Percentiles rank a stretch among this genome's conserved stretches.
phyloP scores from a whole-genome alignment of 2,888 invertebrate species.

The Clepsis dumicolana region DNA sequence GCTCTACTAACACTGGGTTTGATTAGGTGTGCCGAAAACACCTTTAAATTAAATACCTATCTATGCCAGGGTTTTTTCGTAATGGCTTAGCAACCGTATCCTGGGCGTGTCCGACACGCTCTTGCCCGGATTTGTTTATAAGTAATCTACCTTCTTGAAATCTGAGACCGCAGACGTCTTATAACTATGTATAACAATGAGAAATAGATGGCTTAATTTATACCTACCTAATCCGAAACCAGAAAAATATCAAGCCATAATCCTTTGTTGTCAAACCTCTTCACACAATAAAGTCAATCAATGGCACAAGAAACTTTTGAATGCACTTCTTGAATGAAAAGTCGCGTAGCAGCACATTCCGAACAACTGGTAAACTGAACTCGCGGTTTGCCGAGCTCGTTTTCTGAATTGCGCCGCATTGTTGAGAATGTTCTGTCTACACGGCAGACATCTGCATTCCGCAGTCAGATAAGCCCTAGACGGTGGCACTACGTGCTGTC shows the following conservation, averaged over 20 bases:
- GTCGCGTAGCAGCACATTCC: background rate
- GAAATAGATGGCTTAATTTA: too few relatives aligned
- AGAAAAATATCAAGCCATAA: background rate
- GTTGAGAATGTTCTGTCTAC: constrained; percentile 4
- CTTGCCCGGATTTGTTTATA: background rate
- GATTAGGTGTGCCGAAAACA: too few relatives aligned
- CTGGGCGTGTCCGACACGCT: too few relatives aligned
- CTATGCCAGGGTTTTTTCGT: too few relatives aligned
- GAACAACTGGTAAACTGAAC: background rate
- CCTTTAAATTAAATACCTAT: too few relatives aligned
- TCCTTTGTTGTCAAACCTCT: background rate
- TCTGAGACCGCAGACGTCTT: background rate
- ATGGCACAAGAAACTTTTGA: background rate
- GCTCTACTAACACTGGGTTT: too few relatives aligned
- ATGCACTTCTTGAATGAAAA: background rate
- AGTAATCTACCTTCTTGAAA: background rate
- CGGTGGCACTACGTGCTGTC: background rate
- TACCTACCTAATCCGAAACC: too few relatives aligned
- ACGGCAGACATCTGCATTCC: constrained; percentile 26
- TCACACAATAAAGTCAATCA: background rate
- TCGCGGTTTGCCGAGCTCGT: background rate
- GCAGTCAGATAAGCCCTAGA: constrained; percentile 16
- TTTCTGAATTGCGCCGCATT: constrained; percentile 2
- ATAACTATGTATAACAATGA: too few relatives aligned
- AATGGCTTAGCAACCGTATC: too few relatives aligned